phyloP scores from a whole-genome alignment of 2,113 vertebrate genomes.

The Zosterops hypoxanthus region DNA sequence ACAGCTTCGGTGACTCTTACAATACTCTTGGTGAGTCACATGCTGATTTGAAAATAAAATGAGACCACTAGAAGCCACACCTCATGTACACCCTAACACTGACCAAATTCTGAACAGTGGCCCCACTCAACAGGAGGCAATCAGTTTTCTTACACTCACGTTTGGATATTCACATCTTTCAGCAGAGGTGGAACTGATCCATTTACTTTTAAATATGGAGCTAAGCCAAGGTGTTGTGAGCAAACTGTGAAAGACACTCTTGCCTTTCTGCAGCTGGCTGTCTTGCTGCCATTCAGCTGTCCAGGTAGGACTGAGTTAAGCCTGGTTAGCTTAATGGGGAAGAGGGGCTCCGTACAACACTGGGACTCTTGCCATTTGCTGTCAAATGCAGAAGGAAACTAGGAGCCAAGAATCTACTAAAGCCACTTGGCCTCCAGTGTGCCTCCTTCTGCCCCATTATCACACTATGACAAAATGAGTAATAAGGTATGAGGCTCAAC shows the following conservation, averaged over 20 bases:
- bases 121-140: background rate
- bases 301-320: background rate
- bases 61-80: background rate
- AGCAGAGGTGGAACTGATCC: background rate
- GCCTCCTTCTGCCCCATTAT: background rate
- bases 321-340: background rate
- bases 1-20: background rate
- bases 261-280: background rate
- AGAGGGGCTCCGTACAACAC: background rate
- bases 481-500: background rate
- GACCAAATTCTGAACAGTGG: background rate
- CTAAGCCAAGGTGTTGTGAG: background rate
- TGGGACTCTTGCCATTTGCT: background rate
- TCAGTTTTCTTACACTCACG: background rate
- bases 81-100: background rate
- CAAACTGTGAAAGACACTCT: background rate
- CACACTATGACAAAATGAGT: background rate
- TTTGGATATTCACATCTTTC: background rate
- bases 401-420: background rate
- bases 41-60: background rate
- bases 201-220: background rate
- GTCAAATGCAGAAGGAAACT: background rate
- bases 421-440: background rate
- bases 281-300: background rate
- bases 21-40: background rate